A percentile compares a stretch with the other conserved stretches of the same genome.
Evolutionary conservation across 2,797 vertebrate genomes (phyloP).

Genomic region (Stomatorhinus walkeri): DNA sequence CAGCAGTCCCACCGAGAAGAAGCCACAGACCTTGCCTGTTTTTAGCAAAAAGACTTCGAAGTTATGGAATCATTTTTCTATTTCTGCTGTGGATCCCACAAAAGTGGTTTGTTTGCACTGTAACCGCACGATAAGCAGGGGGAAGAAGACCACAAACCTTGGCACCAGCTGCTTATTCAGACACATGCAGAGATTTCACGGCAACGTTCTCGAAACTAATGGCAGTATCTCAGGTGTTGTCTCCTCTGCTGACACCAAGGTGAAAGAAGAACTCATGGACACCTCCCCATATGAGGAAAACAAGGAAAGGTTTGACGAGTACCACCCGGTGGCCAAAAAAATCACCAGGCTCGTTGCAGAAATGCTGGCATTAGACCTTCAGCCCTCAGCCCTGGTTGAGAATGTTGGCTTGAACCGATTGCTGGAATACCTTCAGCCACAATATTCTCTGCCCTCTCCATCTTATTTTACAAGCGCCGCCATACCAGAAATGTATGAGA

Average conservation of each 20-base stretch:
- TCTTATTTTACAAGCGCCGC: constrained; percentile 92
- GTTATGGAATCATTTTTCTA: constrained; percentile 97
- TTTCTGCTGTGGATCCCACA: constrained; percentile 85
- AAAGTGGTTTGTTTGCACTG: constrained; percentile 97
- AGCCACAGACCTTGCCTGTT: constrained; percentile 62
- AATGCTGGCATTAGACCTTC: constrained; percentile 98
- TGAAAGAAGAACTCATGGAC: constrained; percentile 66
- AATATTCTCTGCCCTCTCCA: constrained; percentile 83
- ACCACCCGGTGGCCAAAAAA: constrained; percentile 94
- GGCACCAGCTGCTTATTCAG: constrained; percentile 92
- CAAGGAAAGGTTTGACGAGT: constrained; percentile 75
- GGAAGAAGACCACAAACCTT: constrained; percentile 94
- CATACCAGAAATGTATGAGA: constrained; percentile 93
- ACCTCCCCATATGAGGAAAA: constrained; percentile 66
- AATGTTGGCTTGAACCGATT: constrained; percentile 86
- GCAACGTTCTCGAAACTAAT: constrained; percentile 74
- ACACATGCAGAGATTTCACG: constrained; percentile 92
- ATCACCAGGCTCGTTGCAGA: constrained; percentile 93
- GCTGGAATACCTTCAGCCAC: constrained; percentile 89
- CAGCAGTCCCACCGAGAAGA: constrained; percentile 62
- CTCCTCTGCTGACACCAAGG: constrained; percentile 58
- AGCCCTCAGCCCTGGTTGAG: constrained; percentile 91
- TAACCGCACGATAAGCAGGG: constrained; percentile 91
- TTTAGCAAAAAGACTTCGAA: constrained; percentile 97
- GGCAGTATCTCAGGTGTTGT: constrained; percentile 69